Evolutionary conservation across 2,888 invertebrate species (phyloP).

Genomic region (Drosophila diplacantha): DNA sequence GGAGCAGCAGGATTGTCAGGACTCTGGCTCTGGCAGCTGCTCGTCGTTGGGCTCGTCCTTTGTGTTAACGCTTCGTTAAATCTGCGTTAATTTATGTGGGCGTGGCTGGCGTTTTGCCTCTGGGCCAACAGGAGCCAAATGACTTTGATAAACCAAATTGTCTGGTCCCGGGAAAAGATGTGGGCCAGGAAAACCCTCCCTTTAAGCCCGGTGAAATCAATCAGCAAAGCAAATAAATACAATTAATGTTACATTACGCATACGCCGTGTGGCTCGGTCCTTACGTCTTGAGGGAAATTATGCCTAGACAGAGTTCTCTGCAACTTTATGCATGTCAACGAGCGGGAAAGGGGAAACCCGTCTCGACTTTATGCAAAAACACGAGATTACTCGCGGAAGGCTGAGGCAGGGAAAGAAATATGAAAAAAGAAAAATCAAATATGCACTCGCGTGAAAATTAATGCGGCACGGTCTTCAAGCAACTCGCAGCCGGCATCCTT

Average conservation of each 20-base stretch:
- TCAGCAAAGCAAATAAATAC: slow-evolving; percentile 68
- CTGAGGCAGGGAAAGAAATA: slow-evolving; percentile 26
- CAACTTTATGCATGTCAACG: slow-evolving; percentile 64
- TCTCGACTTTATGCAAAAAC: slow-evolving; percentile 44
- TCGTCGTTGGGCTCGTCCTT: slow-evolving; percentile 30
- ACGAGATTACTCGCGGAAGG: neutral
- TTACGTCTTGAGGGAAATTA: slow-evolving; percentile 45
- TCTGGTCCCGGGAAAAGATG: slow-evolving; percentile 33
- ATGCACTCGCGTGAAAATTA: slow-evolving; percentile 64
- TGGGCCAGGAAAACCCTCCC: slow-evolving; percentile 33
- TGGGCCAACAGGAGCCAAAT: slow-evolving; percentile 46
- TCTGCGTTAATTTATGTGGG: slow-evolving; percentile 64
- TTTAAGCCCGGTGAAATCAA: slow-evolving; percentile 52
- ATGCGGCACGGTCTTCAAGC: slow-evolving; percentile 47
- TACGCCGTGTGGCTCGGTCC: slow-evolving; percentile 49
- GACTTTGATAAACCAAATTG: slow-evolving; percentile 68
- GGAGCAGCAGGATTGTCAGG: slow-evolving; percentile 1
- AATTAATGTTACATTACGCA: slow-evolving; percentile 66
- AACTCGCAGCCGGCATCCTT: slow-evolving; percentile 13
- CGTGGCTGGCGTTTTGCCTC: slow-evolving; percentile 32
- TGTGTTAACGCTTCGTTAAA: slow-evolving; percentile 61
- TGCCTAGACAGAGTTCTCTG: slow-evolving; percentile 50
- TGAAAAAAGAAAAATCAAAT: slow-evolving; percentile 63
- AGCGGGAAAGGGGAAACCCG: slow-evolving; percentile 1
- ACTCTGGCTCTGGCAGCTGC: slow-evolving; percentile 17